Percentiles rank a stretch among this genome's conserved stretches.
Conservation (phyloP, 2,797 vertebrate species). For the Sciurus vulgaris region DNA sequence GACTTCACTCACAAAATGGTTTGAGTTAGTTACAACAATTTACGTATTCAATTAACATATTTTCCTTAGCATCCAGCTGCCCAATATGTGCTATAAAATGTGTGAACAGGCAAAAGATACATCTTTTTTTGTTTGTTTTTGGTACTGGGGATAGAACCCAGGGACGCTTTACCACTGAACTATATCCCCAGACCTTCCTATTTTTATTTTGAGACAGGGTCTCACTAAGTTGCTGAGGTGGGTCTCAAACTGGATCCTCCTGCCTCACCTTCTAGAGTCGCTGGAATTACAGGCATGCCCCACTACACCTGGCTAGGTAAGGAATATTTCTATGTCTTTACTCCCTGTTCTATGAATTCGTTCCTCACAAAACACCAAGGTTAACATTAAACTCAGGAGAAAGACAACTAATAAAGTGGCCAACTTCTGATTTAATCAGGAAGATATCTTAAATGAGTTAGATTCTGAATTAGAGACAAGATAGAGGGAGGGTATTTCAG, state of each 20-base stretch:
- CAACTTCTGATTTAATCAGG: not conserved
- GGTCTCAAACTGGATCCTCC: no score
- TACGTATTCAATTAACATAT: constrained; percentile 1
- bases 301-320: no score
- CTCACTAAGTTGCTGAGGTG: no score
- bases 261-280: no score
- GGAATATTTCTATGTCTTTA: not conserved
- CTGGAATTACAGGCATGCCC: no score
- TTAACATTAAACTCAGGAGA: constrained; percentile 37
- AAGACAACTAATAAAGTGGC: not conserved
- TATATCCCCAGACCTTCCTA: no score
- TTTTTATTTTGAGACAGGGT: no score
- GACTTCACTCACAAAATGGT: constrained; percentile 11
- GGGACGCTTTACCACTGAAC: no score
- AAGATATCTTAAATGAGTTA: constrained; percentile 9
- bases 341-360: not conserved
- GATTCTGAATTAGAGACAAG: not conserved
- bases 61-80: not conserved
- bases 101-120: constrained; percentile 1
- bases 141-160: no score
- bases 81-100: not conserved
- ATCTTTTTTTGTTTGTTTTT: no score
- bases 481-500: not conserved
- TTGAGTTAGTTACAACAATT: constrained; percentile 34
- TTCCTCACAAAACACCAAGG: not conserved